A percentile compares a stretch with the other conserved stretches of the same genome.
phyloP scores from a whole-genome alignment of 2,113 vertebrate genomes.

The Origma solitaria region DNA sequence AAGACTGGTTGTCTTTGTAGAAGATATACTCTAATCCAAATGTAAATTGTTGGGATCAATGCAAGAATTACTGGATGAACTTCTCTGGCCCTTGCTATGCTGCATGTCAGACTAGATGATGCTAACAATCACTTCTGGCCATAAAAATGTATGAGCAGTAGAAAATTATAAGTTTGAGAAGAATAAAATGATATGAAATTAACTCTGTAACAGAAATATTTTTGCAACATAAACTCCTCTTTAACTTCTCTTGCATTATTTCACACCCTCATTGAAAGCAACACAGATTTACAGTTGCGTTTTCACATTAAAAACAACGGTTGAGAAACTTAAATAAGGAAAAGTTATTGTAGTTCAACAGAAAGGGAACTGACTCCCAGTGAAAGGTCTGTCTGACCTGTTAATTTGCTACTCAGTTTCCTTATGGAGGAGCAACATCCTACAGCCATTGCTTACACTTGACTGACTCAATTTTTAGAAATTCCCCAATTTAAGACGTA shows the following conservation, averaged over 20 bases:
- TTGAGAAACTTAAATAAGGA: background rate
- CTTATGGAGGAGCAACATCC: background rate
- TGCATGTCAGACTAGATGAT: constrained; percentile 47
- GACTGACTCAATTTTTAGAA: background rate
- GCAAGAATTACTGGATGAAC: constrained; percentile 59
- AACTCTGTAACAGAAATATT: constrained; percentile 53
- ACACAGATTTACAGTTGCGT: background rate
- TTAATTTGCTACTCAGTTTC: background rate
- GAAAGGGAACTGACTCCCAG: background rate
- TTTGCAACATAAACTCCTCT: constrained; percentile 30
- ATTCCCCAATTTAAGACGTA: background rate
- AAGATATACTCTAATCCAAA: constrained; percentile 28
- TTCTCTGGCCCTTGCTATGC: constrained; percentile 56
- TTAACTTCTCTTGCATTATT: constrained; percentile 25
- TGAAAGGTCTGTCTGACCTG: background rate
- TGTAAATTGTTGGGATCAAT: constrained; percentile 59
- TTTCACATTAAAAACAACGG: background rate
- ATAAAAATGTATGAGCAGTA: constrained; percentile 47
- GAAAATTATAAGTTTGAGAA: constrained; percentile 62
- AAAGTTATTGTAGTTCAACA: background rate
- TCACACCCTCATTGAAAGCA: background rate
- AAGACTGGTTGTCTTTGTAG: constrained; percentile 4
- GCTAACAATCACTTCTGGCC: constrained; percentile 52
- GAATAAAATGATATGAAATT: constrained; percentile 59
- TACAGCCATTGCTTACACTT: background rate